These are phyloP conservation scores for Pogonocherus hispidulus DNA, from an alignment of 2,888 invertebrate species.

Conservation along the genomic window DNA sequence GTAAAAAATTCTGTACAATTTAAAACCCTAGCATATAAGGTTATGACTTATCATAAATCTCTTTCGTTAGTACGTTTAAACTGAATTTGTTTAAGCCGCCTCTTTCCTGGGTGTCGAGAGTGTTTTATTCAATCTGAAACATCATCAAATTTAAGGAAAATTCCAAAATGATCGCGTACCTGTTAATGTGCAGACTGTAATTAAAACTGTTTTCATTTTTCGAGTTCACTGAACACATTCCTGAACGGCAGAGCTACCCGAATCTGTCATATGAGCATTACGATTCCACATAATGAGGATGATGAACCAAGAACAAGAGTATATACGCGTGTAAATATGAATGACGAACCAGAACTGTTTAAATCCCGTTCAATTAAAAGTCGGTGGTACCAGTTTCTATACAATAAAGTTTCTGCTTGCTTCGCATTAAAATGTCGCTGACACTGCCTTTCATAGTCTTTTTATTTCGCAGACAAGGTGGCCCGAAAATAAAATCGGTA, in stretches of 20 bases:
- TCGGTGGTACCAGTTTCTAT: neutral
- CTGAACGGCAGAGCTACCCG: neutral
- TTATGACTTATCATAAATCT: too few relatives aligned
- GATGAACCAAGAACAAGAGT: neutral
- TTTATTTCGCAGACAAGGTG: neutral
- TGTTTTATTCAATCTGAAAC: too few relatives aligned
- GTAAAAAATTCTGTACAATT: too few relatives aligned
- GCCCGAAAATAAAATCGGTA: too few relatives aligned
- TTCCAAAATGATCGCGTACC: too few relatives aligned
- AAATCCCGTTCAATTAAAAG: neutral
- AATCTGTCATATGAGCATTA: neutral
- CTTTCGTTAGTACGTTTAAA: too few relatives aligned
- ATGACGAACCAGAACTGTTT: neutral
- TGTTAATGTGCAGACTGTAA: too few relatives aligned
- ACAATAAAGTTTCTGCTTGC: neutral
- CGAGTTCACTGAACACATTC: neutral
- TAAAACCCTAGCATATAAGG: too few relatives aligned
- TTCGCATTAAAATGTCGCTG: neutral
- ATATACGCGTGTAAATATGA: neutral
- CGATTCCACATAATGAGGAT: neutral
- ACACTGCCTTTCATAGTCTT: neutral
- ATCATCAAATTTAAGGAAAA: too few relatives aligned
- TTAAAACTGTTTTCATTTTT: too few relatives aligned
- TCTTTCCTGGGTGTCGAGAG: too few relatives aligned
- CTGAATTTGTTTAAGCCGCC: too few relatives aligned